phyloP scores from a whole-genome alignment of 2,113 vertebrate species.

The Burhinus oedicnemus region DNA sequence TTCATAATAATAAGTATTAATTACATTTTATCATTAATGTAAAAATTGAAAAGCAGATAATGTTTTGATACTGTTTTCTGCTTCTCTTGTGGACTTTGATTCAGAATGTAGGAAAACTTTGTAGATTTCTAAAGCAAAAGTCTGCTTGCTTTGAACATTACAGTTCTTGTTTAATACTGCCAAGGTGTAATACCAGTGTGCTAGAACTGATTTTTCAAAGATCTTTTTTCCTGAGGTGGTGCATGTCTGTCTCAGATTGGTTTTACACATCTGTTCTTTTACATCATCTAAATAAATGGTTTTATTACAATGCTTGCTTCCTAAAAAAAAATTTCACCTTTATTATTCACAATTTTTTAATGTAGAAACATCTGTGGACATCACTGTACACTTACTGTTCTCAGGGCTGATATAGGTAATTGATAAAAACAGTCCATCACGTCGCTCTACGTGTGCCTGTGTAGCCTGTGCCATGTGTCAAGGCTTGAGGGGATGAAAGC shows the following conservation, averaged over 20 bases:
- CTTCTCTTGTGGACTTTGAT: neutral
- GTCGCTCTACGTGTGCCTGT: neutral
- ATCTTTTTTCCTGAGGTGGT: neutral
- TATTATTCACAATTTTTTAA: neutral
- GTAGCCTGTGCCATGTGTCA: neutral
- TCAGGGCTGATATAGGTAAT: neutral
- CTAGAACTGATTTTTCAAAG: neutral
- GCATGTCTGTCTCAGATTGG: neutral
- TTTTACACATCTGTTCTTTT: neutral
- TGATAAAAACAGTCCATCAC: neutral
- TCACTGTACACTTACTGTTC: neutral
- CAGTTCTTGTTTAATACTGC: neutral
- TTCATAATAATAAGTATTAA: neutral
- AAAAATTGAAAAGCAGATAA: neutral
- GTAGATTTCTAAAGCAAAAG: neutral
- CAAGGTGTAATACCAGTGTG: neutral
- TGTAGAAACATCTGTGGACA: neutral
- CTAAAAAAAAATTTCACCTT: neutral
- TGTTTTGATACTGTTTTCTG: neutral
- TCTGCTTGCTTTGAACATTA: neutral
- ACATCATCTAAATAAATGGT: neutral
- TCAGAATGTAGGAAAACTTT: neutral
- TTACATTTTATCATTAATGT: neutral
- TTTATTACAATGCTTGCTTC: neutral
- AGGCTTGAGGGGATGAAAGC: neutral